Evolutionary conservation across 2,113 vertebrate genomes (phyloP).

Genomic region (Urocolius indicus): DNA sequence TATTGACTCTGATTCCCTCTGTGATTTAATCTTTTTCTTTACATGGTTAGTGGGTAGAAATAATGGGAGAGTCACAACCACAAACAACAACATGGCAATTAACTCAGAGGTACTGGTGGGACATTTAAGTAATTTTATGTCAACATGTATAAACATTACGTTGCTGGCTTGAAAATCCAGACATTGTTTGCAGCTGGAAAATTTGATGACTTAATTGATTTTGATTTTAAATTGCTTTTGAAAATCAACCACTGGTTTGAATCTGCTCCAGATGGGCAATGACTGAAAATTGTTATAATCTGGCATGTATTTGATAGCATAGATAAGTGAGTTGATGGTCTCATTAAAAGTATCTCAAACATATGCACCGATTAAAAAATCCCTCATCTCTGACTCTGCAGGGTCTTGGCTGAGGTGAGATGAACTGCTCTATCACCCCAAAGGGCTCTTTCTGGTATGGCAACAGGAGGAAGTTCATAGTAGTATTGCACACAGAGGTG

Average conservation of each 20-base stretch:
- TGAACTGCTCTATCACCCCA: not conserved
- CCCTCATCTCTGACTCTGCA: not conserved
- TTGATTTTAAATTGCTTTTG: slow-evolving; percentile 42
- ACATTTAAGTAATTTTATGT: slow-evolving; percentile 21
- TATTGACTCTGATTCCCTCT: not conserved
- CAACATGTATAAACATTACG: not conserved
- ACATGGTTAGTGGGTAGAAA: not conserved
- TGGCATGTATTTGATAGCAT: not conserved
- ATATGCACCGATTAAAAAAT: slow-evolving; percentile 10
- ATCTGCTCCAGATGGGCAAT: slow-evolving; percentile 50
- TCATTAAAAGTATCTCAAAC: slow-evolving; percentile 39
- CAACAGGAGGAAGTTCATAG: not conserved
- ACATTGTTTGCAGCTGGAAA: slow-evolving; percentile 25
- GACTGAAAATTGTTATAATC: slow-evolving; percentile 26
- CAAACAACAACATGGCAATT: not conserved
- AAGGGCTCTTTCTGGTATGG: not conserved
- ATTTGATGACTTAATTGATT: slow-evolving; percentile 38
- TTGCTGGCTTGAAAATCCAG: slow-evolving; percentile 24
- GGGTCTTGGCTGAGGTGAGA: not conserved
- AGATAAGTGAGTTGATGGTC: slow-evolving; percentile 4
- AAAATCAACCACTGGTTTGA: slow-evolving; percentile 44
- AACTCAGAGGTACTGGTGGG: not conserved
- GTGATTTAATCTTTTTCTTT: slow-evolving; percentile 16
- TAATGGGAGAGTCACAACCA: not conserved
- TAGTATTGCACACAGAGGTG: not conserved